Base-by-base conservation (phyloP, 2,888 invertebrate species). In the Standfussiana lucernea region DNA sequence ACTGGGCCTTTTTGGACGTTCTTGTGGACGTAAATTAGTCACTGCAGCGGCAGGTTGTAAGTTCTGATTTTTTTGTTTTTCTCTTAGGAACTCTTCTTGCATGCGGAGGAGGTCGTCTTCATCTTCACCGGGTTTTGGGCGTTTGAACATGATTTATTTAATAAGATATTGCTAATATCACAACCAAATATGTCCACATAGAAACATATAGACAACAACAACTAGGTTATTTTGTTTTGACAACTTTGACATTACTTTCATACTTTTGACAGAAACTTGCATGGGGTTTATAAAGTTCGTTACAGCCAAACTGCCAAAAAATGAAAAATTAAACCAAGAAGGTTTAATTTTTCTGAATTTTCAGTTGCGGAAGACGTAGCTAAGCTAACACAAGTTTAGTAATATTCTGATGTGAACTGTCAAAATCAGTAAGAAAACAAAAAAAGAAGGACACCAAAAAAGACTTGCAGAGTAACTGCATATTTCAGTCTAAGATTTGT, bases 51-150 rank as follows among this genome's bases (percentile, higher is more conserved):
- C 97, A 5, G 98, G 97, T 79, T 97, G 95, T 72, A 97, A 93
- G 68, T 95, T 94, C 42, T 97, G 96, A 86, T 97, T 97, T 79
- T 97, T 97, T 79, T 97, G 96, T 80, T 97, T 97, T 84, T 97
- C 96, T 61, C 92, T 95, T 35, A 98, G 92, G 91, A 98, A 98
- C 84, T 98, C 98, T 87, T 97, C 97, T 91, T 98, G 98, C 97
- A 98, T 97, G 77, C 97, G 97, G 35, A 98, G 94, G 56, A 98
- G 96, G 90, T 98, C 98, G 28, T 98, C 97, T 88, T 98, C 98
- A 62, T 97, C 97, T 91, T 98, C 98, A 10, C 97, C 97, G 4
- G 97, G 97, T 90, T 97, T 98, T 0, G 98, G 98, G 85, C 98
- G 96, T 84, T 96, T 96, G 84, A 97, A 96, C 98, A 98, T 98